Percentiles rank a stretch among this genome's conserved stretches.
These are phyloP conservation scores for Zaprionus inermis DNA, from an alignment of 1,140 invertebrate genomes.

Conservation along the genomic window DNA sequence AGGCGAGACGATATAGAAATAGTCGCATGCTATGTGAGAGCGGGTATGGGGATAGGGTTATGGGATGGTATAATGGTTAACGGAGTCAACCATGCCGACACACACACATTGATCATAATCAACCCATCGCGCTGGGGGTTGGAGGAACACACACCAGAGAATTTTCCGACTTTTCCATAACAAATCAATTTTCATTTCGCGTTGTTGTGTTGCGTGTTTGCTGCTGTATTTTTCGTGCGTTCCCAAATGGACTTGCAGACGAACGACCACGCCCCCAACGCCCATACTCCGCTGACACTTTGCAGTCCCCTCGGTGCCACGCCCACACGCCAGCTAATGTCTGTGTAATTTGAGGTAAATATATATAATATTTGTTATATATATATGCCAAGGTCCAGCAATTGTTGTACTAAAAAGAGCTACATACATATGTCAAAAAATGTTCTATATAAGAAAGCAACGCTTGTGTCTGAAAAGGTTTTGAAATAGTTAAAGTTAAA, in stretches of 20 bases:
- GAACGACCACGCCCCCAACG: background rate
- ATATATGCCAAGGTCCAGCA: background rate
- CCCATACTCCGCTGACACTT: background rate
- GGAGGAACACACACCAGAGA: constrained; percentile 28
- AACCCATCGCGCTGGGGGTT: too few species aligned
- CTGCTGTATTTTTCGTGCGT: constrained; percentile 27
- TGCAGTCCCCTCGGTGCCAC: background rate
- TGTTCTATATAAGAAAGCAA: background rate
- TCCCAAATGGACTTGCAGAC: constrained; percentile 19
- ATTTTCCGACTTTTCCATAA: constrained; percentile 46
- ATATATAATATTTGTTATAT: too few species aligned
- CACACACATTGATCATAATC: constrained; percentile 52
- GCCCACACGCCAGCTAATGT: constrained; percentile 7
- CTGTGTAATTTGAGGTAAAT: background rate
- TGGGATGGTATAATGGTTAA: constrained; percentile 19
- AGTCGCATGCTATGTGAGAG: background rate
- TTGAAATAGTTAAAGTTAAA: background rate
- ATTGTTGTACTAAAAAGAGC: background rate
- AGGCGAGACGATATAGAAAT: background rate
- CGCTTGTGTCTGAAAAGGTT: background rate
- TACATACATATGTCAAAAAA: too few species aligned
- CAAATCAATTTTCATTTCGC: constrained; percentile 62
- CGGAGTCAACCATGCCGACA: constrained; percentile 8
- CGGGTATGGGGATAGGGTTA: constrained; percentile 16
- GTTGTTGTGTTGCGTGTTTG: constrained; percentile 41